Percentiles rank a stretch among this genome's conserved stretches.
Conservation (phyloP, 2,888 invertebrate genomes). For the Tillus elongatus region DNA sequence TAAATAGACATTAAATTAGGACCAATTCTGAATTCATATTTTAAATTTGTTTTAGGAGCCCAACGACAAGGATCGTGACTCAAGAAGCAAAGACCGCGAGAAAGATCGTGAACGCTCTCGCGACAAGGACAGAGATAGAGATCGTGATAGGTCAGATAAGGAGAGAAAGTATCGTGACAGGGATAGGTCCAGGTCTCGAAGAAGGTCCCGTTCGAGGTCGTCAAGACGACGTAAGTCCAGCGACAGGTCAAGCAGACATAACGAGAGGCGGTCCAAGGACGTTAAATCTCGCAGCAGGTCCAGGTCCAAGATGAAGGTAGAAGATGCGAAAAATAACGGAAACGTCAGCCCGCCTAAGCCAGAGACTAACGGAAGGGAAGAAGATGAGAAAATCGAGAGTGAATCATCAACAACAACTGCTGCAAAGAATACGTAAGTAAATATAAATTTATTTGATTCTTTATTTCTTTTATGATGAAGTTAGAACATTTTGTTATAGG, state of each 20-base stretch:
- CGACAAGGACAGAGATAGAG: slow-evolving; percentile 42
- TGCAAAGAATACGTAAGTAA: too few species aligned
- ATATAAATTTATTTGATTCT: too few species aligned
- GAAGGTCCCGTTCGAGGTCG: slow-evolving; percentile 32
- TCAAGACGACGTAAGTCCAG: slow-evolving; percentile 24
- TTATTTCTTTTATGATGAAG: too few species aligned
- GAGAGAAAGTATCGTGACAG: slow-evolving; percentile 44
- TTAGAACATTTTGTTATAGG: too few species aligned
- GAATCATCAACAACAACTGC: too few species aligned
- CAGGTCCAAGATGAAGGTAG: slow-evolving; percentile 25
- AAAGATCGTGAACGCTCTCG: too few species aligned
- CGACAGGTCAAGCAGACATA: slow-evolving; percentile 23
- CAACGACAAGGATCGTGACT: too few species aligned
- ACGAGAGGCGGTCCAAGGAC: slow-evolving; percentile 22
- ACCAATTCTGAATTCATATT: too few species aligned
- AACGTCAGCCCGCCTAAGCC: slow-evolving; percentile 35
- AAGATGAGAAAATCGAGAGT: slow-evolving; percentile 27
- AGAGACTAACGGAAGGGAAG: slow-evolving; percentile 26
- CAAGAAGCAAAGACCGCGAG: too few species aligned
- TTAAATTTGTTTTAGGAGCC: too few species aligned
- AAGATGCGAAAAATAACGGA: slow-evolving; percentile 38
- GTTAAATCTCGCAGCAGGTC: slow-evolving; percentile 27
- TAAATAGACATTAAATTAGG: too few species aligned
- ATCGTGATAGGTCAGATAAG: slow-evolving; percentile 36
- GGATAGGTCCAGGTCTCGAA: slow-evolving; percentile 35